Evolutionary conservation across 2,888 invertebrate genomes (phyloP), one percentile per base, ranked within the genome.

Genomic region (Xestia ashworthii): DNA sequence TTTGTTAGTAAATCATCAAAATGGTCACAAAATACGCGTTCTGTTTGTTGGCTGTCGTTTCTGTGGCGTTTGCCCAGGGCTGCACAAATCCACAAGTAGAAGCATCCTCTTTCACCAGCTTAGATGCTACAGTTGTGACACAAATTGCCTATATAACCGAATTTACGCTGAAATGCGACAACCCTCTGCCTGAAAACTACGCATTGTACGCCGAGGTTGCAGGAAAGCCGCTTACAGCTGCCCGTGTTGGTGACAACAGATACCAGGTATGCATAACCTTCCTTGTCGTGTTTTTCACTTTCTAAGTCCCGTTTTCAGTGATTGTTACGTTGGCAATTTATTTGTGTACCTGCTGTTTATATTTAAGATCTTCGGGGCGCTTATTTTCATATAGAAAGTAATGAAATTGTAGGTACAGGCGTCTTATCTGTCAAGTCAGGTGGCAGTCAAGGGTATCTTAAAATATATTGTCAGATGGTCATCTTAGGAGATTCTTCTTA

Each of bases 101-200:
- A 78, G 97, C 98, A n/a, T 97, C 97, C 73, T 98, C 98, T 0
- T 99, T 99, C 95, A 99, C 99, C 68, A 99, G 99, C 32, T 97
- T 98, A 93, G 99, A 99, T 97, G 99, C 99, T 0, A 99, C 99
- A 69, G 98, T 99, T 82, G 98, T 99, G 19, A 98, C 98, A 85
- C 98, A 98, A 93, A 98, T 99, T 87, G 99, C 99, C 0, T 99
- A 98, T 94, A 98, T 99, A 89, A 98, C 98, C 22, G 99, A 99
- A 95, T 99, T 99, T 95, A 97, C 98, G 16, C 96, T 99, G 65
- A 98, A 98, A 92, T 99, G 99, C 92, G 97, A 97, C 87, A 97
- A 98, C 87, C 95, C 97, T 5, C 88, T 97, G 88, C 96, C 97
- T 78, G 97, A 97, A 83, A 97, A 97, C 92, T 97, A 98, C 84